Percentiles rank a stretch among this genome's conserved stretches.
Conservation (phyloP, 2,113 vertebrate genomes). For the Columba livia region DNA sequence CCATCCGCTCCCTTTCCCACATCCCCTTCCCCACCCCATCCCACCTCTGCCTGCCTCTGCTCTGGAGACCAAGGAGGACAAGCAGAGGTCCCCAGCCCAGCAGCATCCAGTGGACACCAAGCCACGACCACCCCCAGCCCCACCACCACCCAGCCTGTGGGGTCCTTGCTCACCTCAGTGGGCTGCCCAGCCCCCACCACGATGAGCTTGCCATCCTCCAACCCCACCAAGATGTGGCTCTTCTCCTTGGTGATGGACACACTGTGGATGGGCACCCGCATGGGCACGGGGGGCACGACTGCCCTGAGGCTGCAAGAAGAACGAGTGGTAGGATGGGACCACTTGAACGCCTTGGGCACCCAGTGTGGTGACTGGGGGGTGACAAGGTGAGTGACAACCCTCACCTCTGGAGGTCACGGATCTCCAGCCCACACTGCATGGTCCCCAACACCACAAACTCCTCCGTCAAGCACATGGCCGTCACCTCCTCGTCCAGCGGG, state of each 20-base stretch:
- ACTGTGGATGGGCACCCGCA: conserved; percentile 89
- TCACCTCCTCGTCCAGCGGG: conserved; percentile 83
- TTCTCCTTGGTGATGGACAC: conserved; percentile 93
- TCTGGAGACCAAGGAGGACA: neutral
- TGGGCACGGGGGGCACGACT: conserved; percentile 77
- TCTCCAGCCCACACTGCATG: conserved; percentile 79
- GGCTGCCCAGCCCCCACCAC: conserved; percentile 95
- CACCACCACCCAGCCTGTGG: rapidly evolving
- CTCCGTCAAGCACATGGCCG: conserved; percentile 83
- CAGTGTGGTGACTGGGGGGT: rapidly evolving
- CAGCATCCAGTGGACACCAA: rapidly evolving
- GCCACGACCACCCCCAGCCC: rapidly evolving
- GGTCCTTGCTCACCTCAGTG: conserved; percentile 80
- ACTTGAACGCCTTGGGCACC: rapidly evolving
- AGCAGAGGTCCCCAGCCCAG: rapidly evolving
- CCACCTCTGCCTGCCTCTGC: neutral
- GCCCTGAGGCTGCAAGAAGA: conserved; percentile 73
- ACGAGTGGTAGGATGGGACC: neutral
- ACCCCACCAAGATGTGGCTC: conserved; percentile 93
- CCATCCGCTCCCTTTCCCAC: neutral
- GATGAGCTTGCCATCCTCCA: conserved; percentile 94
- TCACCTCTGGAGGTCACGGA: conserved; percentile 84
- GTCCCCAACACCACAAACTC: conserved; percentile 89
- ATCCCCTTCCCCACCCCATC: too few species aligned
- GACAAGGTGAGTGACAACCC: neutral